Conservation (phyloP, 1,140 invertebrate species). For the Drosophila cardini region DNA sequence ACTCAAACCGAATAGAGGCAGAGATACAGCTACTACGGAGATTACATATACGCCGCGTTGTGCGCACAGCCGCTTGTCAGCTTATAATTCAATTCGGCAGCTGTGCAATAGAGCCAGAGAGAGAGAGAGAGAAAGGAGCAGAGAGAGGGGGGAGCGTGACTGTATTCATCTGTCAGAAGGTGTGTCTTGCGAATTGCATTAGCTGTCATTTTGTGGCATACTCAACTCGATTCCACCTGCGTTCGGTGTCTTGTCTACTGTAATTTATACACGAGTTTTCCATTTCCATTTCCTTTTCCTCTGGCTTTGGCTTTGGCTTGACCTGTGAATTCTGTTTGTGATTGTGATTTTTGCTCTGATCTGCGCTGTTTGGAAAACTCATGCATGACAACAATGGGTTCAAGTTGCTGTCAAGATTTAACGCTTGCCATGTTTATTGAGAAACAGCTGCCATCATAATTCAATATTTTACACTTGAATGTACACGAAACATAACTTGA, state of each 20-base stretch:
- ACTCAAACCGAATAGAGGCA: not conserved
- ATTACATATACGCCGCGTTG: conserved; percentile 72
- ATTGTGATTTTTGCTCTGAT: conserved; percentile 23
- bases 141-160: too few species aligned
- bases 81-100: conserved; percentile 77
- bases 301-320: not conserved
- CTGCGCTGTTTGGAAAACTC: conserved; percentile 40
- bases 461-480: conserved; percentile 82
- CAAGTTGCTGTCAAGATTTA: conserved; percentile 79
- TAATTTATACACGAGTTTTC: conserved; percentile 65
- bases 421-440: conserved; percentile 75
- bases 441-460: conserved; percentile 82
- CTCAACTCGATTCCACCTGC: not conserved
- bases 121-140: not conserved
- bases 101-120: conserved; percentile 26
- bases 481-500: conserved; percentile 76
- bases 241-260: conserved; percentile 20
- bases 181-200: conserved; percentile 70
- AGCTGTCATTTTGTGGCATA: conserved; percentile 44
- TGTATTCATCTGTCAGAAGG: conserved; percentile 16
- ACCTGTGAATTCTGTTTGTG: not conserved
- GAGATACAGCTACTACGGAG: conserved; percentile 19
- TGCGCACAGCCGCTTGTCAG: conserved; percentile 57
- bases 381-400: conserved; percentile 78
- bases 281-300: not conserved